Base-by-base conservation (phyloP, 2,113 vertebrate species). In the Chelonoidis abingdonii region DNA sequence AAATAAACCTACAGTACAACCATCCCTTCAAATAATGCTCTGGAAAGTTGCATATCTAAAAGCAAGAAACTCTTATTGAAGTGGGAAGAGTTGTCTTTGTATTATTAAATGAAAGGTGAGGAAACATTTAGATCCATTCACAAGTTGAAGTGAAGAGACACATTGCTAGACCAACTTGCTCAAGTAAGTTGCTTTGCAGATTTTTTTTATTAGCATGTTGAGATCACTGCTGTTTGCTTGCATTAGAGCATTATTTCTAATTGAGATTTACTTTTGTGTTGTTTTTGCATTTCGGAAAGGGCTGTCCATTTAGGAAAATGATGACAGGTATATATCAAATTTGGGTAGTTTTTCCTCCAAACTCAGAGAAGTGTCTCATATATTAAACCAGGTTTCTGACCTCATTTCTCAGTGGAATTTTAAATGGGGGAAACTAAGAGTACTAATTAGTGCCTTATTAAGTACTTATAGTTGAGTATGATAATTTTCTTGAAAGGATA, bases 401-500 rank as follows among this genome's bases (percentile, higher is more conserved):
- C 96, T 97, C 83, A 88, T 97, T 98, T 97, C 97, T 97, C 95
- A 86, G 80, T 95, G 95, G 97, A 97, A 56, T 96, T 98, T 94
- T 87, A 96, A 95, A 94, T 89, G 59, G 57, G 57, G 83, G 29
- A 84, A n/a, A 94, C 95, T 27, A 87, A 78, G 80, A 92, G 84
- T 95, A 83, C 96, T 98, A 98, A 98, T 97, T 97, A 97, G 97
- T 31, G 50, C 80, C 91, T 97, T 80, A 83, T 98, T 97, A 98
- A 97, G 95, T 96, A 93, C 93, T 97, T 93, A 82, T 85, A 95
- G 83, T 92, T 92, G 95, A 97, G 94, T 95, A 93, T 88, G 88
- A 19, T 96, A 91, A 96, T 97, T 98, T 97, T 97, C 92, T 92
- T 95, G 95, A 92, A 98, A 98, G 94, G 92, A 84, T 96, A 97